A percentile compares a stretch with the other conserved stretches of the same genome.
Conservation (phyloP, 2,797 vertebrate species). For the Pseudochirops corinnae region DNA sequence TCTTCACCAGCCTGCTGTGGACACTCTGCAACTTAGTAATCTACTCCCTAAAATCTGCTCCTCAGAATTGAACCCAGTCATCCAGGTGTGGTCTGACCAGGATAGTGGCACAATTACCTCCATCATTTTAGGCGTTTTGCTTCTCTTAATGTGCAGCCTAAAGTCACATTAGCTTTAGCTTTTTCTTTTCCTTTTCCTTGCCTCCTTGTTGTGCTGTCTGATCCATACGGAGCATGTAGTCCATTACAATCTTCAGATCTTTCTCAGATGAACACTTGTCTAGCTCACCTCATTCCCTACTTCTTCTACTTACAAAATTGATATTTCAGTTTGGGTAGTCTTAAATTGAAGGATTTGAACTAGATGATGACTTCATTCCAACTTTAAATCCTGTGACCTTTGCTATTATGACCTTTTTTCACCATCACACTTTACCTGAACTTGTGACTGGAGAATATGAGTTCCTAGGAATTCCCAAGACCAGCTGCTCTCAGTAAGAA, state of each 20-base stretch:
- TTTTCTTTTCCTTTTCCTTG: too few species aligned
- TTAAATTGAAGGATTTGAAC: not conserved
- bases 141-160: not conserved
- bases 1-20: not conserved
- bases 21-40: not conserved
- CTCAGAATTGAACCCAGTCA: not conserved
- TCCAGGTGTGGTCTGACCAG: not conserved
- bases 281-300: not conserved
- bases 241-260: too few species aligned
- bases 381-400: not conserved
- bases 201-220: too few species aligned
- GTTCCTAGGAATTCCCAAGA: slow-evolving; percentile 13
- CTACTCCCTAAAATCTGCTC: not conserved
- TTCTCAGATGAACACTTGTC: not conserved
- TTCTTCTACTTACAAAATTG: not conserved
- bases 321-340: not conserved
- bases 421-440: too few species aligned
- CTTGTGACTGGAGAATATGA: not conserved
- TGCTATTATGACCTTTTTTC: not conserved
- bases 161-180: too few species aligned
- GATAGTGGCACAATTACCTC: not conserved
- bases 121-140: not conserved
- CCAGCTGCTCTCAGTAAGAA: slow-evolving; percentile 40
- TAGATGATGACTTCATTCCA: not conserved
- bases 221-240: too few species aligned